Conservation (phyloP, 2,113 vertebrate species). For the Hemibates koningsi region DNA sequence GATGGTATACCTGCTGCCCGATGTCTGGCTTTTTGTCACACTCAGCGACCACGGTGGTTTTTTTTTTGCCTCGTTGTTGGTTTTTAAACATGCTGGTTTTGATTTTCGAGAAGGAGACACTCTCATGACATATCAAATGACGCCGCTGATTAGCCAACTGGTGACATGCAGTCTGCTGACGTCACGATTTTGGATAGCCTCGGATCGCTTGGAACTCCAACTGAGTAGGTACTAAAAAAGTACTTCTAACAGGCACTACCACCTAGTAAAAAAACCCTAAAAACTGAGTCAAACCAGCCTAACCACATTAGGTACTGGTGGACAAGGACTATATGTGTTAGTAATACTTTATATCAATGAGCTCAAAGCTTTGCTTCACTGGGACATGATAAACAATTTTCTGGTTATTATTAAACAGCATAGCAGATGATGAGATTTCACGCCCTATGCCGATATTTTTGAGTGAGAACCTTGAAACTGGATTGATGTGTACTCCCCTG, state of each 20-base stretch:
- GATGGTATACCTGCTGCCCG: neutral
- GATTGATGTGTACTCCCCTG: neutral
- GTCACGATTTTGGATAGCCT: neutral
- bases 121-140: neutral
- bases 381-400: neutral
- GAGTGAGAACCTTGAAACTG: neutral
- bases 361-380: neutral
- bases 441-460: neutral
- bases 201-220: neutral
- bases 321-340: neutral
- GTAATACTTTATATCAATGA: neutral
- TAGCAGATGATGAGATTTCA: neutral
- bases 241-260: neutral
- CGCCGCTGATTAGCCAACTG: neutral
- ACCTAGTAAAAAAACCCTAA: neutral
- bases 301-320: neutral
- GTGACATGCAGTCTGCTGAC: fast-evolving
- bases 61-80: neutral
- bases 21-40: neutral
- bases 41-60: fast-evolving
- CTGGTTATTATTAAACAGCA: neutral
- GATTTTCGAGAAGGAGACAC: neutral
- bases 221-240: neutral
- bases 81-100: neutral
- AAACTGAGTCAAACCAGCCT: neutral